Base-by-base conservation (phyloP, 2,113 vertebrate genomes). In the Forbesichthys papilliferus region DNA sequence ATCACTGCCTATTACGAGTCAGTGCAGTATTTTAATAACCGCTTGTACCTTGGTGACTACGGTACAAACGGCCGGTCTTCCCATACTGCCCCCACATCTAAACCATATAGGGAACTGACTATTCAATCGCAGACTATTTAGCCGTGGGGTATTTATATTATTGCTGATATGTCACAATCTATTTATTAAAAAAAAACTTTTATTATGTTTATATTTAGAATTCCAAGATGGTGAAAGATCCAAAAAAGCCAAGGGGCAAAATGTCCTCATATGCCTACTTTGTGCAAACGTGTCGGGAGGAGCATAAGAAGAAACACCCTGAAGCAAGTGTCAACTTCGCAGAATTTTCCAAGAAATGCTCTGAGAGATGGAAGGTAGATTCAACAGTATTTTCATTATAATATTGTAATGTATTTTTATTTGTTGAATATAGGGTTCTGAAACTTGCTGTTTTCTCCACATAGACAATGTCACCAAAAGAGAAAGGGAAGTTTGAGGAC, bases 291-390 rank as follows among this genome's bases (percentile, higher is more conserved):
- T 98, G 96, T 77, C 87, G 96, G 79, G 95, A 96, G 90, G 96
- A 99, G 87, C 97, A 98, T 83, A 98, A 98, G 94, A 98, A 99
- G 92, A 98, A 98, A 85, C 96, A 98, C 72, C 96, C 96, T 7
- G 96, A 96, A 74, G 95, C 94, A 3, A 88, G 88, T 58, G 96
- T 97, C 82, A 98, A 96, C 92, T 97, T 99, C 70, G 91, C 96
- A 81, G 96, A 96, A 83, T 98, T 98, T 90, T 97, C 96, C 88
- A 96, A 97, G 94, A 98, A 96, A 86, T 97, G 95, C 84, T 98
- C 95, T 74, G 96, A 98, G 88, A 84, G 95, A 74, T 98, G 96
- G 96, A 99, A 94, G 96, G 96, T 98, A 93, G 56, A 18, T 11
- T 42, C 4, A 27, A 27, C 27, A 27, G 27, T 8, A 34, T 71